Conservation (phyloP, 1,140 invertebrate genomes). For the Kradibia gibbosae region DNA sequence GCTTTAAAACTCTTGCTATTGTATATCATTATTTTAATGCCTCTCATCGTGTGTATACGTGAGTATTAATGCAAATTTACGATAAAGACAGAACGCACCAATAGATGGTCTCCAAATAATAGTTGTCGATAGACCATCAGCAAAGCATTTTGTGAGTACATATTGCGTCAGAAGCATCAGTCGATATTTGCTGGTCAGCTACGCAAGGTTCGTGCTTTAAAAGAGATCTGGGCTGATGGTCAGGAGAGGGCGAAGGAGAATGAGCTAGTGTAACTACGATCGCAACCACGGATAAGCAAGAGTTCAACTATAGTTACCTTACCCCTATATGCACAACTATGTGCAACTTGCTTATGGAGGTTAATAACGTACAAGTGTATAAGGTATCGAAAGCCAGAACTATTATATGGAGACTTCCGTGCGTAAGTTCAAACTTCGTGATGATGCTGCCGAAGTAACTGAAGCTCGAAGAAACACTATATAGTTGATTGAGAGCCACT, state of each 20-base stretch:
- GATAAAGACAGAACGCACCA: conserved; percentile 21
- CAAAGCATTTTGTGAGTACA: conserved; percentile 39
- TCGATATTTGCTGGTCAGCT: too few relatives aligned
- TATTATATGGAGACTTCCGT: neutral
- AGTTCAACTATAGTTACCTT: neutral
- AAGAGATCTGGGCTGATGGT: neutral
- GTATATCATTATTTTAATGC: neutral
- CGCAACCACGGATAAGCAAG: conserved; percentile 31
- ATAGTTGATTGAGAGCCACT: neutral
- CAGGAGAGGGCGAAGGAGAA: neutral
- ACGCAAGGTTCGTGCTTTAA: too few relatives aligned
- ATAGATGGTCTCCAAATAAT: conserved; percentile 41
- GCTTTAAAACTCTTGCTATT: neutral
- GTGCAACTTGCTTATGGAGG: conserved; percentile 1
- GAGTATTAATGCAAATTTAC: conserved; percentile 59
- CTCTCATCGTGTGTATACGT: neutral
- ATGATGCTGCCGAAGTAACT: neutral
- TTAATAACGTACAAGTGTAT: conserved; percentile 42
- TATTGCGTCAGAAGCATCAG: too few relatives aligned
- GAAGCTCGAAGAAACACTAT: neutral
- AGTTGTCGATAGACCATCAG: conserved; percentile 50
- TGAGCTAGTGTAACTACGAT: conserved; percentile 20
- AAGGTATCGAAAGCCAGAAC: neutral
- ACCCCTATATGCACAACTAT: neutral
- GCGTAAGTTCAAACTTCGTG: neutral